Conservation (phyloP, 2,888 invertebrate species). For the Chaetogeoica ovagalla region DNA sequence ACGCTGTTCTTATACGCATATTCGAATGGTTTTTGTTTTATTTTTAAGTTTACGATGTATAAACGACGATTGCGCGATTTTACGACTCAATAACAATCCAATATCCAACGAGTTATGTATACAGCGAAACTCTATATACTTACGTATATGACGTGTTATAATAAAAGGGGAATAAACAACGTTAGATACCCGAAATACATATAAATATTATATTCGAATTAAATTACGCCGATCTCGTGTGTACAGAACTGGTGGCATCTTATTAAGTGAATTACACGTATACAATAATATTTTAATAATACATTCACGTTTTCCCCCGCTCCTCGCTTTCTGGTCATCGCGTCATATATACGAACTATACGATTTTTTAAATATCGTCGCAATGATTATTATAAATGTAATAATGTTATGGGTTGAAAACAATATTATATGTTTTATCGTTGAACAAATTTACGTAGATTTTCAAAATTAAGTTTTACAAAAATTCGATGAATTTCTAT, state of each 20-base stretch:
- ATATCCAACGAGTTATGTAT: neutral
- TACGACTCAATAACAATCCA: constrained; percentile 20
- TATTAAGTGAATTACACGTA: neutral
- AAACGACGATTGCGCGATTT: neutral
- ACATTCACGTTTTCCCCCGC: neutral
- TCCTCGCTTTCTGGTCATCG: neutral
- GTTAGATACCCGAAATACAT: no score
- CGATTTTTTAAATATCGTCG: no score
- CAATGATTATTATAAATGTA: no score
- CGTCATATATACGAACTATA: neutral
- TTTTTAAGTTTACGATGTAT: neutral
- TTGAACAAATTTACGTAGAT: no score
- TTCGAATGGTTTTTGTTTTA: neutral
- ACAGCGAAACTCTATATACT: neutral
- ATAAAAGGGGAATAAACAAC: neutral
- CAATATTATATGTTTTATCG: no score
- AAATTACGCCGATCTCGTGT: neutral
- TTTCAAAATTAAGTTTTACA: no score
- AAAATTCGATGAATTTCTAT: no score
- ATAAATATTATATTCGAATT: no score
- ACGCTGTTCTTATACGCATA: neutral
- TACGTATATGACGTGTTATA: neutral
- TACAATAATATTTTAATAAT: neutral
- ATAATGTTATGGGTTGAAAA: no score
- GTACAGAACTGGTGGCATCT: neutral